Percentiles rank a stretch among this genome's conserved stretches.
Evolutionary conservation across 2,113 vertebrate genomes (phyloP).

Genomic region (Gadus chalcogrammus): DNA sequence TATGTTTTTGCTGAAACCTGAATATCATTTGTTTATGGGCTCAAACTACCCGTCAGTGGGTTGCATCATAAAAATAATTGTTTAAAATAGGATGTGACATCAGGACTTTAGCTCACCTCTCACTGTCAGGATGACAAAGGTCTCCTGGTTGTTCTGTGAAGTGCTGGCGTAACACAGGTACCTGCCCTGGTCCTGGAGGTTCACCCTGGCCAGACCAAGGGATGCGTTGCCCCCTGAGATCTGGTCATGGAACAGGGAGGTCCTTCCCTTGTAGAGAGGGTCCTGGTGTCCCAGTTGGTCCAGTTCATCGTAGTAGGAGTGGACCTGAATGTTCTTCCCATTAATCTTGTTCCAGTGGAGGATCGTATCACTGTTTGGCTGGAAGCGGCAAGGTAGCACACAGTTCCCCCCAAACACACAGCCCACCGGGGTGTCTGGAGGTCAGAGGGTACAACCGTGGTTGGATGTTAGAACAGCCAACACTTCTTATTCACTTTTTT

Average conservation of each 20-base stretch:
- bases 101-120: constrained; percentile 47
- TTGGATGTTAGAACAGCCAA: background rate
- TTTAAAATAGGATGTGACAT: no score
- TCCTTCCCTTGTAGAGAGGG: constrained; percentile 47
- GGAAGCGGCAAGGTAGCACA: constrained; percentile 66
- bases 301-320: constrained; percentile 47
- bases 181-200: constrained; percentile 41
- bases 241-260: constrained; percentile 52
- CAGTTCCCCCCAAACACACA: constrained; percentile 48
- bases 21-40: no score
- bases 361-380: constrained; percentile 13
- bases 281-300: constrained; percentile 54
- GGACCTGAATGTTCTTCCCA: constrained; percentile 1
- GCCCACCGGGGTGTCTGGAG: background rate
- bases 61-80: no score
- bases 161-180: constrained; percentile 71
- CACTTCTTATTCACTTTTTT: no score
- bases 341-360: constrained; percentile 68
- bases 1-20: no score
- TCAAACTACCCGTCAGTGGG: no score
- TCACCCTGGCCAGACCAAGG: constrained; percentile 51
- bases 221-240: constrained; percentile 67
- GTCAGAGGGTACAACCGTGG: background rate
- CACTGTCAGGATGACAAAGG: constrained; percentile 4
- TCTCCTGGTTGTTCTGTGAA: background rate